Base-by-base conservation (phyloP, 2,888 invertebrate species). In the Cinara cedri region DNA sequence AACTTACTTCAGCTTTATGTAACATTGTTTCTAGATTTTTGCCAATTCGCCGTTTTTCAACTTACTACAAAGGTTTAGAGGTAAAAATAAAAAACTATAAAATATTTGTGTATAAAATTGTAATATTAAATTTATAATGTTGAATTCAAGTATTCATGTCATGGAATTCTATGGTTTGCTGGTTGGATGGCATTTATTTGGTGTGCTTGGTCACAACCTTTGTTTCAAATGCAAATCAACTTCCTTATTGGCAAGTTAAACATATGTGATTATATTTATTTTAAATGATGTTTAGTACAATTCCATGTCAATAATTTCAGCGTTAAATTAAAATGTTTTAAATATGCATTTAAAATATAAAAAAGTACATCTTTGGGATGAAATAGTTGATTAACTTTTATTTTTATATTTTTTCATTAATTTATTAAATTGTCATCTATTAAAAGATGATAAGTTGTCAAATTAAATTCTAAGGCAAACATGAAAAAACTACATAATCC, bases 131-230 rank as follows among this genome's bases (percentile, higher is more conserved):
- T n/a, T 14, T 1, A 24, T 63, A 2, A 46, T 62, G 3, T 49
- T 26, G 3, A 82, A 82, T 87, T 87, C 72, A 84, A 93, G 92
- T 88, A 93, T 83, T 93, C 95, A 9, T 96, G 96, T 84, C 94
- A 97, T 87, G 96, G 96, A 11, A 89, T 96, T 70, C 90, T 92
- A 6, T 97, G 96, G 96, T 86, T 97, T 71, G 89, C 90, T 9
- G 89, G 90, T 34, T 92, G 93, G 90, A 86, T 94, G 34, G 90
- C 90, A 6, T 91, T 93, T 82, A 91, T 94, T 82, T 93, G 93
- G 91, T 85, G 94, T 57, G 87, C 92, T 42, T 90, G 91, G 84
- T 90, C 88, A 83, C 89, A 89, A 82, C 87, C 89, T 11, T 86
- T 93, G 44, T 91, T 93, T 84, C 92, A 93, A 87, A 88, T 95